Evolutionary conservation across 2,888 invertebrate species (phyloP).

Genomic region (Lamellibrachia columna): DNA sequence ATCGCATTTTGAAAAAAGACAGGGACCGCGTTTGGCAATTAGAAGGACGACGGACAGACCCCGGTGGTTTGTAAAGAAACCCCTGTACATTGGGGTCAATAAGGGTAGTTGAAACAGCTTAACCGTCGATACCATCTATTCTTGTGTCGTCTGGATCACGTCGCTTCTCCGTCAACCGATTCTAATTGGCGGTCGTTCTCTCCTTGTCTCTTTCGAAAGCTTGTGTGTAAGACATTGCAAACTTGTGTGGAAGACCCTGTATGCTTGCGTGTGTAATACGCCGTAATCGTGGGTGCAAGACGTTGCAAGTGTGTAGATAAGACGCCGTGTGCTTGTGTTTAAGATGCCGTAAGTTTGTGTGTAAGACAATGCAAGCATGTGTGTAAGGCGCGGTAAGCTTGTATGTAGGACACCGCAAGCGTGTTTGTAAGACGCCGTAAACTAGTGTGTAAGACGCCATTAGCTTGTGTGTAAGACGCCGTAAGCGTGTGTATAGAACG

Average conservation of each 20-base stretch:
- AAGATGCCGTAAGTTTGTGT: too few species aligned
- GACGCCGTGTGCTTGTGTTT: too few species aligned
- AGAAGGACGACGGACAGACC: neutral
- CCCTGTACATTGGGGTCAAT: neutral
- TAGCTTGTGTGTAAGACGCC: neutral
- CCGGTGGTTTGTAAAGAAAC: neutral
- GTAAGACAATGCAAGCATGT: too few species aligned
- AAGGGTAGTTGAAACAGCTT: neutral
- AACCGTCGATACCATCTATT: neutral
- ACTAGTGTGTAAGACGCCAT: neutral
- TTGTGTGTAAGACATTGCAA: neutral
- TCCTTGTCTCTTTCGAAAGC: neutral
- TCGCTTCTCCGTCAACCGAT: neutral
- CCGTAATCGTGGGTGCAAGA: neutral
- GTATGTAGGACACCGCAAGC: neutral
- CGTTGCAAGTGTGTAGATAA: too few species aligned
- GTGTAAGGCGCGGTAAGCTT: neutral
- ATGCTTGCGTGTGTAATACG: neutral
- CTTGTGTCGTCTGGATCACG: neutral
- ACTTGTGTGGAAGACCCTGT: neutral
- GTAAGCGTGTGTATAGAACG: neutral
- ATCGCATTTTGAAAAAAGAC: neutral
- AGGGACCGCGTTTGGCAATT: neutral
- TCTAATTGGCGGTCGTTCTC: neutral
- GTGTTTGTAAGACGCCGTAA: neutral